Conservation (phyloP, 2,113 vertebrate genomes). For the Mormyrus lacerda region DNA sequence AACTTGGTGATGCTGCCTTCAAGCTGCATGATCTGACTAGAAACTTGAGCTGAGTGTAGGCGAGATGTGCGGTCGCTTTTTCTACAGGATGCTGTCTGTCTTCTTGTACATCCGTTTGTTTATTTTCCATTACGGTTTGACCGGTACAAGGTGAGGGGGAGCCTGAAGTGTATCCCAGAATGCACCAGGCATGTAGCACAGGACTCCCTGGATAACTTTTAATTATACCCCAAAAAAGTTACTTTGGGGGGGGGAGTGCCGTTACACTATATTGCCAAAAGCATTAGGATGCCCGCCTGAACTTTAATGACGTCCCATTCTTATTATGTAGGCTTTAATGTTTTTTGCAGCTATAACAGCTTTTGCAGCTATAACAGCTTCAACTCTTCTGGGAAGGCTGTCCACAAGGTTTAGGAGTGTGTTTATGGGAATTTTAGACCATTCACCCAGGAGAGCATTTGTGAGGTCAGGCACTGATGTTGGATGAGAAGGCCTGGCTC, state of each 20-base stretch:
- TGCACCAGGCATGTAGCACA: neutral
- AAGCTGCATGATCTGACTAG: neutral
- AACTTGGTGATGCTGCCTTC: neutral
- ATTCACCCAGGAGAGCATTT: no score
- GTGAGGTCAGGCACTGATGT: no score
- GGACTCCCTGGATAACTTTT: neutral
- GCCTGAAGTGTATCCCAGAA: neutral
- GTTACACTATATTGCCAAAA: neutral
- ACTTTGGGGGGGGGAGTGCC: neutral
- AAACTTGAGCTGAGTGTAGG: neutral
- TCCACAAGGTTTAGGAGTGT: no score
- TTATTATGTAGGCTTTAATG: no score
- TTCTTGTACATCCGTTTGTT: neutral
- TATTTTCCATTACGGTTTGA: neutral
- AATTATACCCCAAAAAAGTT: neutral
- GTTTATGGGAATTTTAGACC: no score
- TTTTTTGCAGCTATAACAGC: no score
- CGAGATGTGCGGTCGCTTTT: neutral
- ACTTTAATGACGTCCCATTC: no score
- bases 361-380: no score
- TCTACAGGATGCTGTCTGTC: neutral
- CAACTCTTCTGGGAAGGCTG: no score
- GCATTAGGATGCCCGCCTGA: no score
- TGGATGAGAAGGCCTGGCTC: no score
- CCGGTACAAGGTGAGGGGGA: neutral